Evolutionary conservation across 1,140 invertebrate genomes (phyloP).

Genomic region (Leptinotarsa undecemlineata): DNA sequence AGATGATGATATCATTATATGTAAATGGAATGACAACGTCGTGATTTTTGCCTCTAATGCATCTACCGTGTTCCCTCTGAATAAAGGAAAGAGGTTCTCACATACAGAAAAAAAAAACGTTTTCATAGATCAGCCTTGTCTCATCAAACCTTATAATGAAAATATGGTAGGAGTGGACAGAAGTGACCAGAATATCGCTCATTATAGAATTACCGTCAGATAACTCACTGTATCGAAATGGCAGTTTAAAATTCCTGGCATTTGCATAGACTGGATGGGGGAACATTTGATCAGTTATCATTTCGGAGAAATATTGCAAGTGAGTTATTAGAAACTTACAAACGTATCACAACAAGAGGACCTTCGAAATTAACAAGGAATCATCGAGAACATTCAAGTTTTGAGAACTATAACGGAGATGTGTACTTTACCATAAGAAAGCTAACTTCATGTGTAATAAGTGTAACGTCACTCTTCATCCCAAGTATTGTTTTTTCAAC

Average conservation of each 20-base stretch:
- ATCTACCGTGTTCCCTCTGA: too few species aligned
- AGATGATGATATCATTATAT: too few species aligned
- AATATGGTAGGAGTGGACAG: not conserved
- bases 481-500: not conserved
- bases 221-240: not conserved
- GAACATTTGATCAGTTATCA: not conserved
- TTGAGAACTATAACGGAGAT: too few species aligned
- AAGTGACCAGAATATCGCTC: not conserved
- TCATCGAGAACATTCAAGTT: not conserved
- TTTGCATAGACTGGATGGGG: not conserved
- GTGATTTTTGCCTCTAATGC: too few species aligned
- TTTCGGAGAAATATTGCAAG: not conserved
- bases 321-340: not conserved
- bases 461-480: not conserved
- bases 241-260: not conserved
- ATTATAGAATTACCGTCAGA: not conserved
- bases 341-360: not conserved
- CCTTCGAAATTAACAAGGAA: too few species aligned
- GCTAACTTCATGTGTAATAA: not conserved
- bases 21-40: too few species aligned
- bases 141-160: not conserved
- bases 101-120: not conserved
- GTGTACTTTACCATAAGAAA: not conserved
- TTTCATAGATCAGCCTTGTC: not conserved
- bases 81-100: too few species aligned